Percentiles rank a stretch among this genome's conserved stretches.
Conservation (phyloP, 1,140 invertebrate species). For the Galendromus occidentalis region DNA sequence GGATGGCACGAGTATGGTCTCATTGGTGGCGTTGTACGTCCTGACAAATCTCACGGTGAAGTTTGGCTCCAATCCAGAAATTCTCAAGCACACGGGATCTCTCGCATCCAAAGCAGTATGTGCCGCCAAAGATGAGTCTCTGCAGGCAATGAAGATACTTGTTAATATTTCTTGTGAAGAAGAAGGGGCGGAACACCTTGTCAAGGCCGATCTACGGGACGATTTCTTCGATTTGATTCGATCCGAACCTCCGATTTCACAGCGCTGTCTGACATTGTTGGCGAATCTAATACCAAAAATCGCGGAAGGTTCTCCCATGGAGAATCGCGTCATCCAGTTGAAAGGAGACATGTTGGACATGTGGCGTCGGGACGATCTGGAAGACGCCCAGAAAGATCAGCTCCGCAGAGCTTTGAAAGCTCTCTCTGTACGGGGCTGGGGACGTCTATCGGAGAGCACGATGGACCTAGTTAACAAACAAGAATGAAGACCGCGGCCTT, state of each 20-base stretch:
- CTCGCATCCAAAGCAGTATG: not conserved
- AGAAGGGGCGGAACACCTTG: not conserved
- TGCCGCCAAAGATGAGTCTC: not conserved
- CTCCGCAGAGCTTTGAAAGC: not conserved
- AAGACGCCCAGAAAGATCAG: constrained; percentile 4
- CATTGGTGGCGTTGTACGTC: not conserved
- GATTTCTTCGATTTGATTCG: constrained; percentile 9
- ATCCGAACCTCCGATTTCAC: not conserved
- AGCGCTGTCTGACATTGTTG: not conserved
- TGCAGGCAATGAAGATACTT: constrained; percentile 2
- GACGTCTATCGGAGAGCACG: not conserved
- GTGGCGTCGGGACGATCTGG: not conserved
- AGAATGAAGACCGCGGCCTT: not conserved
- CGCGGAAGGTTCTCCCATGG: not conserved
- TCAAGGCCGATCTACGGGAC: not conserved
- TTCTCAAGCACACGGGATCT: not conserved
- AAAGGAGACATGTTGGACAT: not conserved
- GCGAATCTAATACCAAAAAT: constrained; percentile 4
- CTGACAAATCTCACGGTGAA: constrained; percentile 1
- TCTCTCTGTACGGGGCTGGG: not conserved
- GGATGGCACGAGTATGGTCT: not conserved
- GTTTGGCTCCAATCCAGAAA: not conserved
- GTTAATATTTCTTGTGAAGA: constrained; percentile 4
- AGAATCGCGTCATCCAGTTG: not conserved
- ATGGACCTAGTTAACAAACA: constrained; percentile 6